A percentile compares a stretch with the other conserved stretches of the same genome.
Conservation (phyloP, 1,140 invertebrate species). For the Solenopsis invicta region DNA sequence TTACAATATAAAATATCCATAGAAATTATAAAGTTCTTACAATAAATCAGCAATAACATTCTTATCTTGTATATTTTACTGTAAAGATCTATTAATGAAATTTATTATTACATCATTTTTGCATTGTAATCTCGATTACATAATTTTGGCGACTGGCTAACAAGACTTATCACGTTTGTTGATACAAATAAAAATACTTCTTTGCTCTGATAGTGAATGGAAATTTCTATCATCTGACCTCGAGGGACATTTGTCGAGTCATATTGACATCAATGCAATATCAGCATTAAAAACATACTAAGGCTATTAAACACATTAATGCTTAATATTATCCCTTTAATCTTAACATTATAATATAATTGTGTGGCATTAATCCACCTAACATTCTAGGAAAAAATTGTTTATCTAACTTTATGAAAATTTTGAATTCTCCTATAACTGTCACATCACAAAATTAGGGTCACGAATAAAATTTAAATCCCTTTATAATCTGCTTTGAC, state of each 20-base stretch:
- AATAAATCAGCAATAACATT: constrained; percentile 13
- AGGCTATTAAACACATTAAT: neutral
- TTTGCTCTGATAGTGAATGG: constrained; percentile 16
- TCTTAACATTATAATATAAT: constrained; percentile 45
- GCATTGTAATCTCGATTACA: neutral
- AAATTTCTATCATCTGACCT: constrained; percentile 52
- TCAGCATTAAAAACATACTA: neutral
- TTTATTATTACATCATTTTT: constrained; percentile 20
- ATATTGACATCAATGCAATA: neutral
- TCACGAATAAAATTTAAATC: constrained; percentile 83
- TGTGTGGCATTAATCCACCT: neutral
- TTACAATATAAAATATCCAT: constrained; percentile 27
- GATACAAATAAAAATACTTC: constrained; percentile 47
- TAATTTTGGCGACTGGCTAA: neutral
- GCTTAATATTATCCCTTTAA: constrained; percentile 4
- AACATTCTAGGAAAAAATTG: constrained; percentile 16
- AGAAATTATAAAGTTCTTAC: constrained; percentile 15
- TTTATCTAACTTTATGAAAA: constrained; percentile 19
- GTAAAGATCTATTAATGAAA: constrained; percentile 30
- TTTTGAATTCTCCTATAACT: constrained; percentile 32
- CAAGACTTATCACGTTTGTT: constrained; percentile 37
- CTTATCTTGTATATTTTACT: neutral
- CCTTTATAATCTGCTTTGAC: constrained; percentile 82
- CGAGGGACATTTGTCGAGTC: neutral
- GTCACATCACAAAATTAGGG: constrained; percentile 48